phyloP scores from a whole-genome alignment of 2,888 invertebrate species.

The Pterobdella sp. region DNA sequence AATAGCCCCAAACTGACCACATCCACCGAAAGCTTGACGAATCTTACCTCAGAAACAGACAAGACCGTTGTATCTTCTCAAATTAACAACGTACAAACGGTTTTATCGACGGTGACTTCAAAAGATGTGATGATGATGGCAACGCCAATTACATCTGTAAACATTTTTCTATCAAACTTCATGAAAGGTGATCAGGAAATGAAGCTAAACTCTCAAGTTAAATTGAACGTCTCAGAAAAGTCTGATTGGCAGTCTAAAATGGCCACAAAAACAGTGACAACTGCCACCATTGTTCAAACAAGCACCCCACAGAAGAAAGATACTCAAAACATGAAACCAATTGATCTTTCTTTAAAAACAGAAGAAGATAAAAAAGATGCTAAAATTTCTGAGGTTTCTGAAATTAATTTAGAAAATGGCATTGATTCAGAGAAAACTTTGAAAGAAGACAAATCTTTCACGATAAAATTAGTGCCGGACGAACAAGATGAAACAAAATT shows the following conservation, averaged over 20 bases:
- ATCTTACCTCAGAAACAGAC: neutral
- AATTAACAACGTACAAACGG: neutral
- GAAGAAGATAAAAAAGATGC: neutral
- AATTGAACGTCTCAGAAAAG: no score
- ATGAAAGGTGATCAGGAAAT: conserved; percentile 20
- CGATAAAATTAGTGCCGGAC: neutral
- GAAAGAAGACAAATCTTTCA: neutral
- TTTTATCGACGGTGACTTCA: neutral
- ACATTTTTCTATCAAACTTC: conserved; percentile 25
- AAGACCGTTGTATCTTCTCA: neutral
- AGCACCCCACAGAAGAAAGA: neutral
- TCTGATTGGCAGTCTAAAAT: neutral
- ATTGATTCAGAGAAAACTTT: neutral
- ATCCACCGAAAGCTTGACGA: neutral
- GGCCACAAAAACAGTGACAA: neutral
- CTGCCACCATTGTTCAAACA: neutral
- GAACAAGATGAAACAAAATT: neutral
- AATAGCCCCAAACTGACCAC: neutral
- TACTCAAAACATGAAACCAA: neutral
- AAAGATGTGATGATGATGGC: conserved; percentile 18
- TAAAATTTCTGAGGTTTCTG: neutral
- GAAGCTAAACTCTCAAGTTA: neutral
- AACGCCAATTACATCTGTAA: conserved; percentile 26
- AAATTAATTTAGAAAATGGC: neutral
- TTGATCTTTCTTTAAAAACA: neutral